Evolutionary conservation across 2,888 invertebrate genomes (phyloP).

Genomic region (Neelides folsomi): DNA sequence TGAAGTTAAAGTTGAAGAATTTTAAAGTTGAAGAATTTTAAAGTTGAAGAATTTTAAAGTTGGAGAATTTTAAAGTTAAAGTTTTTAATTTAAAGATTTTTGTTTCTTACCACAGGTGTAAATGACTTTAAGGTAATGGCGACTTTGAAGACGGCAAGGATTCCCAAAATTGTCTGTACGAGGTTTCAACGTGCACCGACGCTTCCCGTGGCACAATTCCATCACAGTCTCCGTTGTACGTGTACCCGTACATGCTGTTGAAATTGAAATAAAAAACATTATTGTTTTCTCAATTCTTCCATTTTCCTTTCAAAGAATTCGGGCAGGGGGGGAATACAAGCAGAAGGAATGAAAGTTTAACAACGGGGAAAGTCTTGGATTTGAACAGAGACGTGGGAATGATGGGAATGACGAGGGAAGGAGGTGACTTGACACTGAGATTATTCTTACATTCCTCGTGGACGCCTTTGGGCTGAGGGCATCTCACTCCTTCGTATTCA

Average conservation of each 20-base stretch:
- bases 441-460: slow-evolving; percentile 68
- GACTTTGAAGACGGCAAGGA: slow-evolving; percentile 31
- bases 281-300: background rate
- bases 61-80: no score
- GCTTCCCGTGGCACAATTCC: slow-evolving; percentile 33
- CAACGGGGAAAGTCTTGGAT: background rate
- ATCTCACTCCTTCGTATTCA: slow-evolving; percentile 72
- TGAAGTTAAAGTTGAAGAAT: no score
- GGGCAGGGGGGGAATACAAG: slow-evolving; percentile 4
- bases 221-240: slow-evolving; percentile 40
- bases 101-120: slow-evolving; percentile 32
- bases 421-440: slow-evolving; percentile 7
- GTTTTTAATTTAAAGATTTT: background rate
- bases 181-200: slow-evolving; percentile 28
- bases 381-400: background rate
- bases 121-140: slow-evolving; percentile 33
- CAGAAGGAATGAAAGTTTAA: slow-evolving; percentile 7
- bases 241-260: slow-evolving; percentile 39
- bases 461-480: slow-evolving; percentile 66
- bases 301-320: background rate
- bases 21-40: no score
- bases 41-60: no score
- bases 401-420: slow-evolving; percentile 7
- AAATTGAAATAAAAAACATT: background rate
- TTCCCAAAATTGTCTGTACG: slow-evolving; percentile 31